phyloP scores from a whole-genome alignment of 2,888 invertebrate species.

The Sphinx pinastri region DNA sequence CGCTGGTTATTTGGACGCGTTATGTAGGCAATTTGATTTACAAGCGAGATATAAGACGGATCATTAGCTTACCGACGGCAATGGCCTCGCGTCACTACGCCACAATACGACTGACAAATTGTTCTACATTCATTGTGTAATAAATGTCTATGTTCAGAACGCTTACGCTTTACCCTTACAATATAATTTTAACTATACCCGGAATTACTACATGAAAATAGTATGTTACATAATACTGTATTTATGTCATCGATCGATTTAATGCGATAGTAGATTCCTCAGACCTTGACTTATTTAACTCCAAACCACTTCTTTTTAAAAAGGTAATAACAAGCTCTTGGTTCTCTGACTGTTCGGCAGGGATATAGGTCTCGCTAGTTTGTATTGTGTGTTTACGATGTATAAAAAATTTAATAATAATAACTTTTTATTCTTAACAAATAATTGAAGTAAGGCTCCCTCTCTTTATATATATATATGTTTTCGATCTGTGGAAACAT shows the following conservation, averaged over 20 bases:
- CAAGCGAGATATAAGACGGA: conserved; percentile 56
- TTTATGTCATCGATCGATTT: not conserved
- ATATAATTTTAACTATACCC: not conserved
- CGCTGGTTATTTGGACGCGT: conserved; percentile 32
- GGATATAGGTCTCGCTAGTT: too few species aligned
- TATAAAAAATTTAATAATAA: too few species aligned
- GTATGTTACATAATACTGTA: not conserved
- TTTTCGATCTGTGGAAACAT: too few species aligned
- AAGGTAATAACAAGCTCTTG: too few species aligned
- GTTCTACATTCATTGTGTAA: conserved; percentile 38
- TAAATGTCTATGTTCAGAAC: conserved; percentile 9
- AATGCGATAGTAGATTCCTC: too few species aligned
- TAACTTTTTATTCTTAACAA: too few species aligned
- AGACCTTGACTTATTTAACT: too few species aligned
- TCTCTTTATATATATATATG: too few species aligned
- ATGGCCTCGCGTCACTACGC: conserved; percentile 50
- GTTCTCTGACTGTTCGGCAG: too few species aligned
- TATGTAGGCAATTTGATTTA: conserved; percentile 56
- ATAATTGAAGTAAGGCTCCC: too few species aligned
- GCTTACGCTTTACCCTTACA: not conserved
- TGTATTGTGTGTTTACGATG: too few species aligned
- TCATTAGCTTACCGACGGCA: conserved; percentile 57
- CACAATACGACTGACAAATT: conserved; percentile 52
- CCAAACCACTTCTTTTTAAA: too few species aligned
- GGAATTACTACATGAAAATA: not conserved